phyloP scores from a whole-genome alignment of 2,888 invertebrate species.

The Lamellibrachia satsuma region DNA sequence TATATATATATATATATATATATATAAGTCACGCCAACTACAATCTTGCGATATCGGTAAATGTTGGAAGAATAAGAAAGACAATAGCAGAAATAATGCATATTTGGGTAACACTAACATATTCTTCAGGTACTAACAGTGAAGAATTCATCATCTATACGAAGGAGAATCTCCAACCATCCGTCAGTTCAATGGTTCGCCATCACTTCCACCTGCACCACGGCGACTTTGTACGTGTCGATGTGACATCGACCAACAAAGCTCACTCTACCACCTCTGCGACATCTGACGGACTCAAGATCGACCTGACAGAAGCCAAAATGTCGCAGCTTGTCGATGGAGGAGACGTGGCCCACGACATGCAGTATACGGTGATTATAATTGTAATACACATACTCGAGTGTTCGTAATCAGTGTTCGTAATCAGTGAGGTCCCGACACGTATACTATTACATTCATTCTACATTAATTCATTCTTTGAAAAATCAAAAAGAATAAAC shows the following conservation, averaged over 20 bases:
- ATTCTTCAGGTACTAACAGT: not conserved
- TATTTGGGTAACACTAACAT: not conserved
- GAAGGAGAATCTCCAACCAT: not conserved
- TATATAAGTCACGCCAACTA: not conserved
- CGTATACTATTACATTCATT: no score
- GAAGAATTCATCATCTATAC: not conserved
- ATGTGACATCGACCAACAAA: not conserved
- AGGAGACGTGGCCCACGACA: not conserved
- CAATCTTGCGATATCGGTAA: not conserved
- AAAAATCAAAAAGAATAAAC: not conserved
- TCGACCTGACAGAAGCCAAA: constrained; percentile 6
- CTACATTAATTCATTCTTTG: no score
- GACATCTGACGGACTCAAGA: not conserved
- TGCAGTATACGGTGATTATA: not conserved
- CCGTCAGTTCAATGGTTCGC: not conserved
- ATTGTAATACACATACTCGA: not conserved
- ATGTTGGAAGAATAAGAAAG: not conserved
- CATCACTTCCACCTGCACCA: not conserved
- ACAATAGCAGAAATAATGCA: not conserved
- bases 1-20: not conserved
- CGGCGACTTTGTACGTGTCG: not conserved
- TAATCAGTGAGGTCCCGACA: not conserved
- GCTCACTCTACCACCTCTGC: not conserved
- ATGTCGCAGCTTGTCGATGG: constrained; percentile 7
- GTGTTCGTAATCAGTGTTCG: not conserved